Base-by-base conservation (phyloP, 2,113 vertebrate species). In the Sceloporus undulatus region DNA sequence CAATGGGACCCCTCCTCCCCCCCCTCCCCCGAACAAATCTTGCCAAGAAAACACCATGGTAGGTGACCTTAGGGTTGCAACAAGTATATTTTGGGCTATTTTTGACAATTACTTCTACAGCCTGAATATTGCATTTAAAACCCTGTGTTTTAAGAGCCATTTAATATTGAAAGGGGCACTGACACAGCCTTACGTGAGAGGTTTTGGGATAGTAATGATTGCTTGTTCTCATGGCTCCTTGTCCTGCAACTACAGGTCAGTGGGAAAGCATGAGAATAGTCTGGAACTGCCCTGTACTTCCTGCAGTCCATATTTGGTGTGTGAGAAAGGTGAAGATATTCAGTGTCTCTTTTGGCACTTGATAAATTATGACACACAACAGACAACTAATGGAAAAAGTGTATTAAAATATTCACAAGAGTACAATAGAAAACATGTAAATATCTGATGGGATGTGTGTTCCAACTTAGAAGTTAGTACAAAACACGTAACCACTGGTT, bases 401-500 rank as follows among this genome's bases (percentile, higher is more conserved):
- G 94, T 97, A 96, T 96, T 97, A 95, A 97, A 97, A 94, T 96
- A 96, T 92, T 95, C 95, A 97, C 92, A 96, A 91, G 95, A 90
- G 90, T 95, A 96, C 93, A 95, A 95, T 92, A 95, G 88, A 76
- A 92, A 94, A 92, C 91, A 91, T 91, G 87, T 83, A 94, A 92
- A 91, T 93, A 94, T 85, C 90, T 92, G 92, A 70, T 86, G 68
- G 90, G 90, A 94, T 70, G 76, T 77, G 86, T 93, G 93, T 93
- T 82, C 85, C 85, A 88, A 88, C 52, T 84, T 48, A 93, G 85
- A 94, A 75, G 88, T 93, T 91, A 94, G 92, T 93, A 88, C 90
- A 92, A 91, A 93, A 92, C 52, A 34, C 91, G 85, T 88, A 85
- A 94, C 54, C 85, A 87, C 48, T 56, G 82, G 85, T 86, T 93